A percentile compares a stretch with the other conserved stretches of the same genome.
phyloP scores from a whole-genome alignment of 2,797 vertebrate genomes.

The Mionectes olivaceus region DNA sequence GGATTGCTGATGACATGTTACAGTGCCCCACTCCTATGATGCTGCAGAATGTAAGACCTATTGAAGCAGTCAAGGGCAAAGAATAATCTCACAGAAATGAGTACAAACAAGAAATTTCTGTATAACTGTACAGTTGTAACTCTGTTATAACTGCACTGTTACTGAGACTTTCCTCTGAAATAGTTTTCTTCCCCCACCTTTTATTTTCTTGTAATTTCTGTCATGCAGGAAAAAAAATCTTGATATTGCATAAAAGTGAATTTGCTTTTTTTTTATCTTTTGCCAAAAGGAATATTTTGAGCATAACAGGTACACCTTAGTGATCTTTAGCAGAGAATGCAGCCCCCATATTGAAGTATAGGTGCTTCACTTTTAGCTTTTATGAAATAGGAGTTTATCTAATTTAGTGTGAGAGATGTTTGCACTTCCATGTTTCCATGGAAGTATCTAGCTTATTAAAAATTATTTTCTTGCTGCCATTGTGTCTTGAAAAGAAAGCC shows the following conservation, averaged over 20 bases:
- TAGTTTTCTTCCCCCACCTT: accelerated
- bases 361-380: not conserved
- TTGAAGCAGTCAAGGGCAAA: not conserved
- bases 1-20: not conserved
- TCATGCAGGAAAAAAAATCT: not conserved
- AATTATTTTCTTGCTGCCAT: not conserved
- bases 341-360: not conserved
- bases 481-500: not conserved
- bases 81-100: not conserved
- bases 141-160: not conserved
- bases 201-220: not conserved
- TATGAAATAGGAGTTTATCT: not conserved
- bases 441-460: not conserved
- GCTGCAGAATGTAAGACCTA: not conserved
- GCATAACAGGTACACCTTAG: not conserved
- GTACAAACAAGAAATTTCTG: not conserved
- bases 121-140: too few relatives aligned
- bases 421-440: not conserved
- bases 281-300: not conserved
- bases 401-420: not conserved
- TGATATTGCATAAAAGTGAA: not conserved
- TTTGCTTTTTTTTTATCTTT: not conserved
- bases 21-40: not conserved
- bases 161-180: not conserved
- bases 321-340: not conserved